Base-by-base conservation (phyloP, 1,140 invertebrate species). In the Hermatobates lingyangjiaoensis region DNA sequence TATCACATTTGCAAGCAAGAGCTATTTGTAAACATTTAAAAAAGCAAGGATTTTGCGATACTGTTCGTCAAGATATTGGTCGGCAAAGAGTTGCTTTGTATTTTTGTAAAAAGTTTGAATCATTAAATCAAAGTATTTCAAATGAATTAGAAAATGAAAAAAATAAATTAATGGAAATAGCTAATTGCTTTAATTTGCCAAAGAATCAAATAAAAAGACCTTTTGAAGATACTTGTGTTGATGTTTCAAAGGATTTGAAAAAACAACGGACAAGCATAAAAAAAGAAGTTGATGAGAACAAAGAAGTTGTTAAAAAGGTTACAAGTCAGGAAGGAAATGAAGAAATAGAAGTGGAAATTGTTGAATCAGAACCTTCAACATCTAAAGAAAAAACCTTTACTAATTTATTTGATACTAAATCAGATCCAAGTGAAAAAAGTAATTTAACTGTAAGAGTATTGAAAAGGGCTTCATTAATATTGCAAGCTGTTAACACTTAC, bases 381-480 rank as follows among this genome's bases (percentile, higher is more conserved):
- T 48, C 47, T 3, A 28, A 48, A 12, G 12, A 14, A 27, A 26
- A 18, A n/a, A n/a, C n/a, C n/a, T n/a, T n/a, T n/a, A n/a, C n/a
- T n/a, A 3, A 44, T 3, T 12, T 4, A 46, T 46, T 12, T 5
- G 15, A 46, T 24, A 5, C 20, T 3, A 46, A 7, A 34, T 34
- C n/a, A n/a, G 7, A 34, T 34, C 7, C 7, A 34, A 34, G 30
- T 10, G n/a, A 34, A n/a, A n/a, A n/a, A n/a, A 3, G n/a, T n/a
- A 38, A 38, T 12, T 14, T 55, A 7, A 52, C 46, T 5, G 42
- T 21, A 2, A 50, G 53, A 50, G 45, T 73, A 20, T 54, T 79
- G 18, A 69, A 68, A 52, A 63, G 79, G 52, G 70, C 73, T 7
- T 75, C 75, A 61, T 64, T 75, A 39, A 76, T 82, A 48, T 67